Conservation (phyloP, 2,797 vertebrate species). For the Mionectes olivaceus region DNA sequence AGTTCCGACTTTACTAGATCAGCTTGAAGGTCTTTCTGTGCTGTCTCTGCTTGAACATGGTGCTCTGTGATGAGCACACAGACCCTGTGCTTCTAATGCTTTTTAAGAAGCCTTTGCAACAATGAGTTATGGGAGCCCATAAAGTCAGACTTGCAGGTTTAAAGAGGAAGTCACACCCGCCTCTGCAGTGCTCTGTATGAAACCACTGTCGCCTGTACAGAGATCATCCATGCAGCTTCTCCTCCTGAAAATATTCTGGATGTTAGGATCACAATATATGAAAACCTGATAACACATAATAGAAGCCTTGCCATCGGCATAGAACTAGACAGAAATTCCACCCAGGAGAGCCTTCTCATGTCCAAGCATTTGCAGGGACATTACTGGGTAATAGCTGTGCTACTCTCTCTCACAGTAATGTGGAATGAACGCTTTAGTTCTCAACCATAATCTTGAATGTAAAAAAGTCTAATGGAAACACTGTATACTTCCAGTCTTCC, state of each 20-base stretch:
- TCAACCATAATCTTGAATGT: neutral
- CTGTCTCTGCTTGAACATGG: neutral
- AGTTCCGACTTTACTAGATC: neutral
- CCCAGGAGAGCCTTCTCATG: neutral
- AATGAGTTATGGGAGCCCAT: neutral
- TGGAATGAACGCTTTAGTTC: neutral
- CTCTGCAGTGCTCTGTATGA: neutral
- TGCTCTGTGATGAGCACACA: accelerated
- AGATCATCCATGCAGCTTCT: neutral
- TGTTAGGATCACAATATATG: neutral
- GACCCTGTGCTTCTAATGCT: neutral
- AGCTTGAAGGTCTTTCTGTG: neutral
- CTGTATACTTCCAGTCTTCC: neutral
- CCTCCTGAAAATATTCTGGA: neutral
- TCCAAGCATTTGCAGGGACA: neutral
- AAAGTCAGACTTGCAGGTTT: neutral
- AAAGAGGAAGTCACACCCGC: neutral
- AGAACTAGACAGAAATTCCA: neutral
- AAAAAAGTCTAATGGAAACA: neutral
- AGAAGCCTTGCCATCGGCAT: neutral
- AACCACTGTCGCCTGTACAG: neutral
- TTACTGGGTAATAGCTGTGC: neutral
- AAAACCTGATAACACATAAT: neutral
- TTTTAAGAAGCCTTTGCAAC: neutral
- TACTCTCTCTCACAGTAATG: neutral